Evolutionary conservation across 2,888 invertebrate species (phyloP).

Genomic region (Subacronicta megacephala): DNA sequence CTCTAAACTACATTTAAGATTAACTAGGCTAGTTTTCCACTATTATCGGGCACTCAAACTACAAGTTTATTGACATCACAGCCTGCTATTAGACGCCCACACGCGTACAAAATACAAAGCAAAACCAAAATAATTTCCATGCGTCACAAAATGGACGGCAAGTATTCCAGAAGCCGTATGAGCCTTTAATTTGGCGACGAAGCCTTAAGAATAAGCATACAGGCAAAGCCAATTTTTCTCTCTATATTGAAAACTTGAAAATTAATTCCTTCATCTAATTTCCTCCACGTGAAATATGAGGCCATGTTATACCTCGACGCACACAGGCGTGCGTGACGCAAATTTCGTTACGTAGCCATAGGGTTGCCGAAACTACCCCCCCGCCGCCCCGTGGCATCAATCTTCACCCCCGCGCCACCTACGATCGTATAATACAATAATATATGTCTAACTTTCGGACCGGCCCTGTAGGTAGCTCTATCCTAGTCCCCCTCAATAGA

Average conservation of each 20-base stretch:
- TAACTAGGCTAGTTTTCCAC: no score
- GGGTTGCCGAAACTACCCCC: conserved; percentile 88
- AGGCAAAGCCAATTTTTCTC: conserved; percentile 75
- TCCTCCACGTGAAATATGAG: conserved; percentile 85
- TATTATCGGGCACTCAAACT: no score
- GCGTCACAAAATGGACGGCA: conserved; percentile 12
- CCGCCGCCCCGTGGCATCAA: conserved; percentile 81
- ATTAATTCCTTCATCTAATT: conserved; percentile 88
- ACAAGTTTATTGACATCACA: no score
- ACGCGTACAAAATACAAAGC: neutral
- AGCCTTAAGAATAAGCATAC: conserved; percentile 67
- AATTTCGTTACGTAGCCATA: conserved; percentile 87
- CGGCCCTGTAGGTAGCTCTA: conserved; percentile 84
- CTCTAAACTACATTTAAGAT: no score
- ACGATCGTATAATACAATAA: conserved; percentile 89
- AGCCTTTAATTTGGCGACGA: conserved; percentile 73
- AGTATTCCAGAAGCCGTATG: conserved; percentile 69
- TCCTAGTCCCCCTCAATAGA: conserved; percentile 64
- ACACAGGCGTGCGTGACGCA: conserved; percentile 82
- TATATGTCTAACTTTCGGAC: conserved; percentile 90
- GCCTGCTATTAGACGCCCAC: no score
- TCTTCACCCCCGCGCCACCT: conserved; percentile 88
- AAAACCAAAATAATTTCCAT: conserved; percentile 30
- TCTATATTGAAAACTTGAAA: conserved; percentile 86
- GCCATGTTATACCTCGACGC: conserved; percentile 68